Percentiles rank a stretch among this genome's conserved stretches.
These are phyloP conservation scores for Rhombomys opimus DNA, from an alignment of 2,113 vertebrate genomes.

Conservation along the genomic window DNA sequence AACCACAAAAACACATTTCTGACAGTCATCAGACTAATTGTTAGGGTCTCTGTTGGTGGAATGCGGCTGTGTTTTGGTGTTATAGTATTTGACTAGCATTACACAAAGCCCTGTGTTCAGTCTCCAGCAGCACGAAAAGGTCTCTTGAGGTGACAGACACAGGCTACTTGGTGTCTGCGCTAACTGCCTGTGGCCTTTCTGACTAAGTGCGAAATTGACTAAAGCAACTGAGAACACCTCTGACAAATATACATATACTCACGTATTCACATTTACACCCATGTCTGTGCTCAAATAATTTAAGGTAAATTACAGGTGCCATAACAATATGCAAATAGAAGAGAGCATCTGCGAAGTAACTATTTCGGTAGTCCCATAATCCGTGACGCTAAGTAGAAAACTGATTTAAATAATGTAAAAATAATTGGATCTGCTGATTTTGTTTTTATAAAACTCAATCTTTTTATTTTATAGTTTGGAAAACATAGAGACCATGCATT, in stretches of 20 bases:
- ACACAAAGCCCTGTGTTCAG: background rate
- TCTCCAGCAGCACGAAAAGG: background rate
- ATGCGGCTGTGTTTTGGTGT: background rate
- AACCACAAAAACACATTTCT: slow-evolving; percentile 22
- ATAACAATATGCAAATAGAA: background rate
- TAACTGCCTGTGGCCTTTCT: background rate
- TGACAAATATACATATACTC: background rate
- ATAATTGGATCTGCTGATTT: background rate
- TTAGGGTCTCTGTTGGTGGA: background rate
- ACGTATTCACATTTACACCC: background rate
- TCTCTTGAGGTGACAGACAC: background rate
- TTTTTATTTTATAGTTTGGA: background rate
- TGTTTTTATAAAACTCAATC: background rate
- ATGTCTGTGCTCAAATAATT: background rate
- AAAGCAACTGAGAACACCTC: background rate
- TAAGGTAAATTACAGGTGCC: slow-evolving; percentile 30
- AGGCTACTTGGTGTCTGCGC: background rate
- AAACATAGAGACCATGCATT: background rate
- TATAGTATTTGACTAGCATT: background rate
- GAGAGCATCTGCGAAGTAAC: background rate
- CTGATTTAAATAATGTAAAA: slow-evolving; percentile 42
- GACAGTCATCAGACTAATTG: background rate
- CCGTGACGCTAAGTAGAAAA: background rate
- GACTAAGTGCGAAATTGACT: background rate
- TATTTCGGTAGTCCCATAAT: background rate